phyloP scores from a whole-genome alignment of 2,797 vertebrate species.

The Hemitrygon akajei region DNA sequence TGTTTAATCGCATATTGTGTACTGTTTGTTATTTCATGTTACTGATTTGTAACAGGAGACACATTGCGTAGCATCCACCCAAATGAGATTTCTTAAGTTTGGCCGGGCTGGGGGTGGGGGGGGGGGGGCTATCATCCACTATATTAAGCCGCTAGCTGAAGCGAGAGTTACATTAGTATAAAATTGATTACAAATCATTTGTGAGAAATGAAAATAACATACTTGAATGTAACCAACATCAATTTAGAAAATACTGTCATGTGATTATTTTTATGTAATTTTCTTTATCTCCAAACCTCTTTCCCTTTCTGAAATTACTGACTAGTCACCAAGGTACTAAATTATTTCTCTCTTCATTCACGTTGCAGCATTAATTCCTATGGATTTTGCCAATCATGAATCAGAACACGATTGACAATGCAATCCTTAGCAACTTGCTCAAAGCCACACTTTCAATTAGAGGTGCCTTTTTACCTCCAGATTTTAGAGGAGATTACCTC shows the following conservation, averaged over 20 bases:
- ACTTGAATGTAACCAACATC: not conserved
- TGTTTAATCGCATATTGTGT: too few species aligned
- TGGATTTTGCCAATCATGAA: not conserved
- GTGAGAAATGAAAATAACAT: not conserved
- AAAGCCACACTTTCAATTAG: not conserved
- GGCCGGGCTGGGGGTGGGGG: too few species aligned
- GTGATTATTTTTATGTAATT: not conserved
- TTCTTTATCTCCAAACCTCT: not conserved
- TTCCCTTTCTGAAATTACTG: not conserved
- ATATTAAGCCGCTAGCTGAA: too few species aligned
- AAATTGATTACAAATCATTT: not conserved
- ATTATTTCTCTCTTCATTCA: not conserved
- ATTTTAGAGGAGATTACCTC: not conserved
- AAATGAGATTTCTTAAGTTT: too few species aligned
- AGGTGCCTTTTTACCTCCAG: not conserved
- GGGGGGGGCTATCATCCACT: too few species aligned
- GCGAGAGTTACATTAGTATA: too few species aligned
- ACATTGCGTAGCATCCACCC: too few species aligned
- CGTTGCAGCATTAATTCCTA: not conserved
- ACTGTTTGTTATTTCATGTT: too few species aligned
- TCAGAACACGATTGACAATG: not conserved
- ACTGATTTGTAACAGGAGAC: too few species aligned
- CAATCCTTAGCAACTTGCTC: not conserved
- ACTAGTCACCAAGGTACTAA: too few species aligned
- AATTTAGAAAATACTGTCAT: not conserved